Percentiles rank a stretch among this genome's conserved stretches.
Conservation (phyloP, 2,888 invertebrate genomes). For the Cosmorhoe ocellata region DNA sequence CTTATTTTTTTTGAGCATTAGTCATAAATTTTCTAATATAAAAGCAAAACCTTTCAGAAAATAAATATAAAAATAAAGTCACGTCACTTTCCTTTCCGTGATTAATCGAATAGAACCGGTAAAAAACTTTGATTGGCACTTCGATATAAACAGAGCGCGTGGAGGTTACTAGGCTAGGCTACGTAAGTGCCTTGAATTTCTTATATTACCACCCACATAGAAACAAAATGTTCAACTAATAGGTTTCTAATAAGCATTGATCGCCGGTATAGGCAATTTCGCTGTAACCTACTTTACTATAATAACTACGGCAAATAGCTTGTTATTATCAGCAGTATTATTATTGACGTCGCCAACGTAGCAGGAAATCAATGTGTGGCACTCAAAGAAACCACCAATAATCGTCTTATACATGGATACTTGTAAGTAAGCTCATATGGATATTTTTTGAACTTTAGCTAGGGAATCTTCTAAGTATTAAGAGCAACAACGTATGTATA, state of each 20-base stretch:
- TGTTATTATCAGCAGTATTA: slow-evolving; percentile 60
- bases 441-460: too few relatives aligned
- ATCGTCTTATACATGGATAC: too few relatives aligned
- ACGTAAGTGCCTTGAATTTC: slow-evolving; percentile 28
- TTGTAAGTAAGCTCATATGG: too few relatives aligned
- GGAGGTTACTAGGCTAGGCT: slow-evolving; percentile 22
- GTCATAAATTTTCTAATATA: background rate
- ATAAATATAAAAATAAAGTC: slow-evolving; percentile 18
- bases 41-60: slow-evolving; percentile 8
- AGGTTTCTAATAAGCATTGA: slow-evolving; percentile 59
- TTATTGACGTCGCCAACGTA: slow-evolving; percentile 54
- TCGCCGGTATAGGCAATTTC: slow-evolving; percentile 45
- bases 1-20: background rate
- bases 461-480: too few relatives aligned
- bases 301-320: slow-evolving; percentile 62
- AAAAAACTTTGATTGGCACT: slow-evolving; percentile 40
- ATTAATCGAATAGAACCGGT: slow-evolving; percentile 42
- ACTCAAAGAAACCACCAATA: too few relatives aligned
- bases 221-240: slow-evolving; percentile 52
- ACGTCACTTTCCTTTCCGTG: slow-evolving; percentile 35
- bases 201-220: slow-evolving; percentile 29
- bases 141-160: slow-evolving; percentile 32
- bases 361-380: too few relatives aligned
- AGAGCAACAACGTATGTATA: too few relatives aligned
- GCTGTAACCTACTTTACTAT: slow-evolving; percentile 48